Percentiles rank a stretch among this genome's conserved stretches.
Evolutionary conservation across 2,888 invertebrate genomes (phyloP).

Genomic region (Helleia helle): DNA sequence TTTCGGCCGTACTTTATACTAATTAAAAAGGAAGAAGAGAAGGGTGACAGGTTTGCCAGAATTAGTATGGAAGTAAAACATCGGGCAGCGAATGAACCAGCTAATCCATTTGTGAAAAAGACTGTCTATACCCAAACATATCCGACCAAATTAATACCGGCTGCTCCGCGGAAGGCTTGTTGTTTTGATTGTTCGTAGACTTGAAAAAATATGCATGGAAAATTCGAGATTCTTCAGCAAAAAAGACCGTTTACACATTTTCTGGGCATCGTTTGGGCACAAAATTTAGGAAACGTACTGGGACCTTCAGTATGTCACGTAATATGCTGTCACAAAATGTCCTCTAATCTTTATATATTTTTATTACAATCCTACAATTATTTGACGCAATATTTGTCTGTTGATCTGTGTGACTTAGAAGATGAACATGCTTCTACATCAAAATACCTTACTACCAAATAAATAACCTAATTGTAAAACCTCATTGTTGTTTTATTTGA

Average conservation of each 20-base stretch:
- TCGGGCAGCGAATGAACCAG: constrained; percentile 28
- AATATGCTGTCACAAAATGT: constrained; percentile 39
- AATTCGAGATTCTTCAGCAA: constrained; percentile 14
- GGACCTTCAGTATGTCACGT: constrained; percentile 33
- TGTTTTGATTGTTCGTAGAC: constrained; percentile 47
- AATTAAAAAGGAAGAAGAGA: constrained; percentile 58
- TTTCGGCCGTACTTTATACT: constrained; percentile 53
- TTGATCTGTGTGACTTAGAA: constrained; percentile 26
- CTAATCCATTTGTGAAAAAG: constrained; percentile 50
- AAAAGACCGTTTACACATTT: constrained; percentile 32
- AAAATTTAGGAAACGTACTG: constrained; percentile 33
- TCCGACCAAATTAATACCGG: constrained; percentile 48
- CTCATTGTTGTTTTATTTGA: too few relatives aligned
- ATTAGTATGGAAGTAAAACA: constrained; percentile 60
- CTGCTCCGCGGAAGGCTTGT: constrained; percentile 48
- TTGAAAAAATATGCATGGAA: constrained; percentile 24
- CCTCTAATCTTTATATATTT: constrained; percentile 44
- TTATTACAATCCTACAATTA: constrained; percentile 34
- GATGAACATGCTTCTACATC: too few relatives aligned
- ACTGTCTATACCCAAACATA: constrained; percentile 52
- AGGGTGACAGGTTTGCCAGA: constrained; percentile 52
- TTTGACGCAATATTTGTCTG: constrained; percentile 32
- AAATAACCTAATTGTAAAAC: too few relatives aligned
- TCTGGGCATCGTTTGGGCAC: constrained; percentile 36
- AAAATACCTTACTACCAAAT: too few relatives aligned